phyloP scores from a whole-genome alignment of 2,113 vertebrate genomes.

The Suricata suricatta region DNA sequence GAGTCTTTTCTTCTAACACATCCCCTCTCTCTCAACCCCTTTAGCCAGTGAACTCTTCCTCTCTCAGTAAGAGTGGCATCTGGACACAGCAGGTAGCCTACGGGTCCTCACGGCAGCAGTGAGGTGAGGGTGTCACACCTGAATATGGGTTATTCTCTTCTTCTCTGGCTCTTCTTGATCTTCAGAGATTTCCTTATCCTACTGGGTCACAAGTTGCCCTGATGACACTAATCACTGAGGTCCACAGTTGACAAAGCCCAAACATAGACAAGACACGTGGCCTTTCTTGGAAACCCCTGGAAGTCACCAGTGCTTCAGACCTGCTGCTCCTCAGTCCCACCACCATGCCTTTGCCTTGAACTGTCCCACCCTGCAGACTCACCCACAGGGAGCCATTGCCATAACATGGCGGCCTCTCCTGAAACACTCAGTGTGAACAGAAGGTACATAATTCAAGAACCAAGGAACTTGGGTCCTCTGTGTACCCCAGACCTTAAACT shows the following conservation, averaged over 20 bases:
- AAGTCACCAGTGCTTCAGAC: not conserved
- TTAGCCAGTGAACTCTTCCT: not conserved
- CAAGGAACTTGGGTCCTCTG: too few species aligned
- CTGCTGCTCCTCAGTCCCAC: not conserved
- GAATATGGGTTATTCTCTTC: not conserved
- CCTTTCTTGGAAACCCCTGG: not conserved
- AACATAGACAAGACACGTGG: not conserved
- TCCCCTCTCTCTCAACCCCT: too few species aligned
- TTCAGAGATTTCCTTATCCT: not conserved
- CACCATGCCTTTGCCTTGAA: not conserved
- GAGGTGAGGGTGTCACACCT: not conserved
- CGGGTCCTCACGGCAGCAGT: accelerated
- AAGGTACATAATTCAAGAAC: not conserved
- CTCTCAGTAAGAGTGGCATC: too few species aligned
- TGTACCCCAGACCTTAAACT: not conserved
- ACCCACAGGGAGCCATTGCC: too few species aligned
- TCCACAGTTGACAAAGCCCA: too few species aligned
- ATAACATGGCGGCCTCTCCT: not conserved
- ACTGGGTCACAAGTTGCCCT: not conserved
- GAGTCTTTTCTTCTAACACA: not conserved
- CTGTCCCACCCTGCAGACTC: accelerated
- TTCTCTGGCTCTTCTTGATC: not conserved
- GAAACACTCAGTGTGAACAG: not conserved
- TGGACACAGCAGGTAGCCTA: accelerated
- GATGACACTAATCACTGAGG: too few species aligned